phyloP scores from a whole-genome alignment of 2,797 vertebrate species.

The Tangara arthus region DNA sequence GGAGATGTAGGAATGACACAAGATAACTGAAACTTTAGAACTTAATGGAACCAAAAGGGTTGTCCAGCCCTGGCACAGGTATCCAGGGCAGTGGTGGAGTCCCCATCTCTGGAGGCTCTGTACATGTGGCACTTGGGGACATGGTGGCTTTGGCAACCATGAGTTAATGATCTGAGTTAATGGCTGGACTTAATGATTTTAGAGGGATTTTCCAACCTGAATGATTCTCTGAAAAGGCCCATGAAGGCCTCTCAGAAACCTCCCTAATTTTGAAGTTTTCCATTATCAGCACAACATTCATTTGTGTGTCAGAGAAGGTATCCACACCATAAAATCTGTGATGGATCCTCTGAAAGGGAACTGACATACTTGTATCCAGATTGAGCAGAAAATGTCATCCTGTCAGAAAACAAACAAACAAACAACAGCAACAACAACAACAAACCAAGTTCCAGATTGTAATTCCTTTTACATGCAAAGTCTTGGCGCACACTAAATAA shows the following conservation, averaged over 20 bases:
- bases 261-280: not conserved
- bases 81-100: not conserved
- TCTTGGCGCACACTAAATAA: fast-evolving
- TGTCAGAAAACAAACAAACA: not conserved
- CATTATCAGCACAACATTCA: not conserved
- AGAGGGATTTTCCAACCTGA: not conserved
- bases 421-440: not conserved
- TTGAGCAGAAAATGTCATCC: not conserved
- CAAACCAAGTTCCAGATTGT: not conserved
- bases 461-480: not conserved
- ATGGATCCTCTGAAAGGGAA: not conserved
- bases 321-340: not conserved
- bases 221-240: not conserved
- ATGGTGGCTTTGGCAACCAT: not conserved
- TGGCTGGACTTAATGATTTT: not conserved
- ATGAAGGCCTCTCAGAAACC: not conserved
- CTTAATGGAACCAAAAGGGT: fast-evolving
- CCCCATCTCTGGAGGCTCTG: not conserved
- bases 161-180: too few species aligned
- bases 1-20: not conserved
- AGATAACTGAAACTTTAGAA: not conserved
- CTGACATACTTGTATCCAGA: not conserved
- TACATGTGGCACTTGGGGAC: not conserved
- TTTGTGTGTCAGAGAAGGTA: not conserved
- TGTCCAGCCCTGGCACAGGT: not conserved